Evolutionary conservation across 2,888 invertebrate genomes (phyloP).

Genomic region (Polyploca ridens): DNA sequence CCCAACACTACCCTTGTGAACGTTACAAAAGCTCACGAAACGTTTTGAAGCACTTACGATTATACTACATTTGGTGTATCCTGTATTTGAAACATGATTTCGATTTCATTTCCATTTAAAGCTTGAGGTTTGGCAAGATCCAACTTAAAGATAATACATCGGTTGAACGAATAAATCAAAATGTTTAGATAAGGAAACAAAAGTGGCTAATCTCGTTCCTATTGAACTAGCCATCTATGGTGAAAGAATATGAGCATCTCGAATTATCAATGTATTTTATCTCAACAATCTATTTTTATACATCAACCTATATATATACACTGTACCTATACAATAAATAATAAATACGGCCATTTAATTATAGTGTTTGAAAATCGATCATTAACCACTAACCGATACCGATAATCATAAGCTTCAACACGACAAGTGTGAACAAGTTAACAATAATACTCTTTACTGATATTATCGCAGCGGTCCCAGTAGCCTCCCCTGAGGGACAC

Average conservation of each 20-base stretch:
- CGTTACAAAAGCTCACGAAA: slow-evolving; percentile 17
- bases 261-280: neutral
- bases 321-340: neutral
- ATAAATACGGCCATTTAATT: neutral
- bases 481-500: slow-evolving; percentile 15
- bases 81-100: slow-evolving; percentile 12
- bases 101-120: slow-evolving; percentile 14
- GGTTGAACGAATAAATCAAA: slow-evolving; percentile 15
- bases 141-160: slow-evolving; percentile 1
- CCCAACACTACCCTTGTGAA: slow-evolving; percentile 15
- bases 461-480: slow-evolving; percentile 14
- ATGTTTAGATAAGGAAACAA: slow-evolving; percentile 14
- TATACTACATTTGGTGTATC: slow-evolving; percentile 46
- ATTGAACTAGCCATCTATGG: neutral
- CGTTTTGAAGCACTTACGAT: slow-evolving; percentile 47
- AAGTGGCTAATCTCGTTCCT: slow-evolving; percentile 4
- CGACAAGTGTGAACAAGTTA: slow-evolving; percentile 27
- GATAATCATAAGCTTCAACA: neutral
- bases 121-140: slow-evolving; percentile 10
- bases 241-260: neutral
- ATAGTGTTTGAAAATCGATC: neutral
- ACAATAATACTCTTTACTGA: slow-evolving; percentile 16
- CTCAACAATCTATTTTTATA: neutral
- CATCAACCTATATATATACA: neutral
- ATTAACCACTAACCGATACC: neutral